Conservation (phyloP, 2,888 invertebrate species). For the Reticulitermes lucifugus region DNA sequence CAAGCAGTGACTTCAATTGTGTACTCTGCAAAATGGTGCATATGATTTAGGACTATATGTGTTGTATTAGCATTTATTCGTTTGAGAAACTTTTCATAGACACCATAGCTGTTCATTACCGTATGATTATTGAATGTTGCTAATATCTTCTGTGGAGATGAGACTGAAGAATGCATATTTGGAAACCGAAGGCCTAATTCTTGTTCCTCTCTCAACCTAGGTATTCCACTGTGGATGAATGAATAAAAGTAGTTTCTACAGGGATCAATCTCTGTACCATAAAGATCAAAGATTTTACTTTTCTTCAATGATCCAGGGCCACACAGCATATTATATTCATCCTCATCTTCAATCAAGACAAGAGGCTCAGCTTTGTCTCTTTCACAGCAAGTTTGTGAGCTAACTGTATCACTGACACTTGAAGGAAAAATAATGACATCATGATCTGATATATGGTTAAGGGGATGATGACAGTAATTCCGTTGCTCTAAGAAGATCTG, state of each 20-base stretch:
- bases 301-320: not conserved
- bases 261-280: conserved; percentile 25
- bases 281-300: not conserved
- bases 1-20: conserved; percentile 38
- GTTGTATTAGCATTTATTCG: conserved; percentile 33
- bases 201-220: not conserved
- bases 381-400: conserved; percentile 23
- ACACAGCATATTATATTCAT: conserved; percentile 10
- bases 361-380: conserved; percentile 18
- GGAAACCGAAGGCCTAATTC: not conserved
- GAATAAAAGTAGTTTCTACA: conserved; percentile 41
- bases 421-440: not conserved
- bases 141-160: not conserved
- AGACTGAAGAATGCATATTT: not conserved
- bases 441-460: not conserved
- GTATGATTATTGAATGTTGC: not conserved
- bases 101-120: conserved; percentile 19
- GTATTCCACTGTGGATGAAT: conserved; percentile 27
- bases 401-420: not conserved
- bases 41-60: not conserved
- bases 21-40: conserved; percentile 42
- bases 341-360: conserved; percentile 24
- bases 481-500: conserved; percentile 63
- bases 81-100: conserved; percentile 20
- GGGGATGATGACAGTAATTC: conserved; percentile 66